Conservation (phyloP, 2,113 vertebrate genomes). For the Gulo gulo region DNA sequence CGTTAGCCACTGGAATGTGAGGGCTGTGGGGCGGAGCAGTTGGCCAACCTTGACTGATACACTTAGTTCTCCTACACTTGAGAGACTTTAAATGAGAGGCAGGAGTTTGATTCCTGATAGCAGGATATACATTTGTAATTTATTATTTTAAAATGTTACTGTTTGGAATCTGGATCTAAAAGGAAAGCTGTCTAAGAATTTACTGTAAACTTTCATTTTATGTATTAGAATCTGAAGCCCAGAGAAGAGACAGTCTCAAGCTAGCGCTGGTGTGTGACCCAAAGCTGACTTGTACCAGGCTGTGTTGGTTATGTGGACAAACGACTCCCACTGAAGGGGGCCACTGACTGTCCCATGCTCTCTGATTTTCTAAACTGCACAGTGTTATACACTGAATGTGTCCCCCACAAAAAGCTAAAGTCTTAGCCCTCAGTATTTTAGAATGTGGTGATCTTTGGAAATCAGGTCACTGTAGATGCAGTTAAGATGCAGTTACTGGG, state of each 20-base stretch:
- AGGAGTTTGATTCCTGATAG: background rate
- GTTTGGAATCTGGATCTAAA: background rate
- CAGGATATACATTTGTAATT: background rate
- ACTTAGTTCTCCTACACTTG: background rate
- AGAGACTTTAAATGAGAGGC: background rate
- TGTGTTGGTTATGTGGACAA: too few species aligned
- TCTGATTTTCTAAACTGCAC: fast-evolving
- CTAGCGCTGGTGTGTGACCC: background rate
- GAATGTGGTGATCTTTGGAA: background rate
- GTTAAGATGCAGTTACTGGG: background rate
- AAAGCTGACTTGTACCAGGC: fast-evolving
- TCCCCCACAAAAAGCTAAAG: background rate
- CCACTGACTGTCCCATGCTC: fast-evolving
- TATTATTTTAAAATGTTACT: background rate
- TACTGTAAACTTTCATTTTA: background rate
- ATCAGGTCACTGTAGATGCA: background rate
- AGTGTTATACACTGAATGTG: background rate
- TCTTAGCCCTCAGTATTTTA: too few species aligned
- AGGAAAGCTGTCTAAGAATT: background rate
- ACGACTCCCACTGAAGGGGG: background rate
- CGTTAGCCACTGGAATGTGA: background rate
- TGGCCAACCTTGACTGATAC: background rate
- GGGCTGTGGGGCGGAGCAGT: too few species aligned
- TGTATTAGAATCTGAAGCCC: background rate
- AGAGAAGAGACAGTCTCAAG: background rate